A percentile compares a stretch with the other conserved stretches of the same genome.
Conservation (phyloP, 2,888 invertebrate species). For the Dysmachus trigonus region DNA sequence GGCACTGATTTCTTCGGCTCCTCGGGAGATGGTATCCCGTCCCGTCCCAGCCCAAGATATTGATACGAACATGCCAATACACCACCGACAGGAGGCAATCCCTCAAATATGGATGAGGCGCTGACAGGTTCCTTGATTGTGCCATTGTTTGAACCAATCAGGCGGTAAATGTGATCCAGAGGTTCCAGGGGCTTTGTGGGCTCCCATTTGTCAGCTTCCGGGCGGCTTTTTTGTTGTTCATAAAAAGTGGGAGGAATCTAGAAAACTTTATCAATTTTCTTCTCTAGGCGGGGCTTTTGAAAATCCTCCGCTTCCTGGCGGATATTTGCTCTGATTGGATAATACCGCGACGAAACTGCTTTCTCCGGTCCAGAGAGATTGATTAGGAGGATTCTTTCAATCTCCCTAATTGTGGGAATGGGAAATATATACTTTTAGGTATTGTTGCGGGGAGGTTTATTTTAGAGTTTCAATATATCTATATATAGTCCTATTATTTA, state of each 20-base stretch:
- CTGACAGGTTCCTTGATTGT: constrained; percentile 39
- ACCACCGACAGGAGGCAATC: constrained; percentile 12
- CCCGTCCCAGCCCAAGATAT: constrained; percentile 6
- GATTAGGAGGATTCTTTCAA: neutral
- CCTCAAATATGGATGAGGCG: constrained; percentile 36
- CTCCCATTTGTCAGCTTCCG: neutral
- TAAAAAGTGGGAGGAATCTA: constrained; percentile 22
- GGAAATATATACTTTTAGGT: neutral
- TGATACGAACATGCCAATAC: constrained; percentile 25
- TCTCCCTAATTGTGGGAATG: neutral
- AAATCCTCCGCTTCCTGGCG: neutral
- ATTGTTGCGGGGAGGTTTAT: neutral
- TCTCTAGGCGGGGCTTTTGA: constrained; percentile 30
- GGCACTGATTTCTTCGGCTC: neutral
- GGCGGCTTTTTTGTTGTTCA: neutral
- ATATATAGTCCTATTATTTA: neutral
- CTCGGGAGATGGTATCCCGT: neutral
- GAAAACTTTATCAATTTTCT: constrained; percentile 36
- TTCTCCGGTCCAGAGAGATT: neutral
- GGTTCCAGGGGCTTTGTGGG: neutral
- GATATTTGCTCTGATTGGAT: constrained; percentile 26
- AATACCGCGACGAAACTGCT: neutral
- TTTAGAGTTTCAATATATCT: neutral
- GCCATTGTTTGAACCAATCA: constrained; percentile 39
- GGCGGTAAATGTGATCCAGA: constrained; percentile 32